Evolutionary conservation across 2,888 invertebrate genomes (phyloP).

Genomic region (Caenorhabditis sp.): DNA sequence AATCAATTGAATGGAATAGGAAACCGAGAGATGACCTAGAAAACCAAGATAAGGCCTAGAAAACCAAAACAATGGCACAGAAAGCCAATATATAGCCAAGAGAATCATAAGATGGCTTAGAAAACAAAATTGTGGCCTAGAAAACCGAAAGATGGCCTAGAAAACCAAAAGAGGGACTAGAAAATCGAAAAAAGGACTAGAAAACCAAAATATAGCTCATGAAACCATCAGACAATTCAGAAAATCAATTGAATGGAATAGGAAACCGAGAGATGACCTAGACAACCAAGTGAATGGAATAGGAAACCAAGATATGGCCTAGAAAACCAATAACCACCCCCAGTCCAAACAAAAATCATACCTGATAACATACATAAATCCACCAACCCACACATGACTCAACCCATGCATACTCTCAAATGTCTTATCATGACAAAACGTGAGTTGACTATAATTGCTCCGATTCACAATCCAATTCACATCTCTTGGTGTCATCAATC

Average conservation of each 20-base stretch:
- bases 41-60: not conserved
- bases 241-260: too few species aligned
- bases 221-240: not conserved
- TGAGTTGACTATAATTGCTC: slow-evolving; percentile 58
- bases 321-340: not conserved
- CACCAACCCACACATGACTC: slow-evolving; percentile 71
- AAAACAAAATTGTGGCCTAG: too few species aligned
- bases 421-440: slow-evolving; percentile 69
- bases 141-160: too few species aligned
- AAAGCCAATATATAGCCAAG: too few species aligned
- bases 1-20: too few species aligned
- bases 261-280: not conserved
- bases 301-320: not conserved
- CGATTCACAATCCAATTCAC: slow-evolving; percentile 64
- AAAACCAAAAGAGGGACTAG: not conserved
- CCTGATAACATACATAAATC: slow-evolving; percentile 70
- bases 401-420: slow-evolving; percentile 70
- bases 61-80: too few species aligned
- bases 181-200: too few species aligned
- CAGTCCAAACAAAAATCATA: slow-evolving; percentile 36
- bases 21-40: too few species aligned
- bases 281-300: not conserved
- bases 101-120: not conserved
- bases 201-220: too few species aligned
- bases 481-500: slow-evolving; percentile 63